Percentiles rank a stretch among this genome's conserved stretches.
Conservation (phyloP, 2,113 vertebrate genomes). For the Oreotrochilus melanogaster region DNA sequence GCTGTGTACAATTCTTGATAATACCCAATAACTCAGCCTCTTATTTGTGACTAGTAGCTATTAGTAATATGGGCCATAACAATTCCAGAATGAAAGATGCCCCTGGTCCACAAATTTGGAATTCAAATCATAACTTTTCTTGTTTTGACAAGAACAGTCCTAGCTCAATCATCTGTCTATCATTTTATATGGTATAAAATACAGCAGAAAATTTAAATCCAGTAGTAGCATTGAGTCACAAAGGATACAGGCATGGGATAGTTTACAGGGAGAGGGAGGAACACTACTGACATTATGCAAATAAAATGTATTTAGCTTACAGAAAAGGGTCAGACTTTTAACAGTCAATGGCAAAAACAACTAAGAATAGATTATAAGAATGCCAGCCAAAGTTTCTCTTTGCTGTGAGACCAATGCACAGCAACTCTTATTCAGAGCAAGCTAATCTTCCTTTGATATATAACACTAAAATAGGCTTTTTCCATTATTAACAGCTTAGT, state of each 20-base stretch:
- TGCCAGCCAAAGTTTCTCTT: background rate
- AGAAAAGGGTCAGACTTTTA: background rate
- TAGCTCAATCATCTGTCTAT: background rate
- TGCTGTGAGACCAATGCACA: background rate
- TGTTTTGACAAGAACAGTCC: background rate
- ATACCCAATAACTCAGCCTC: background rate
- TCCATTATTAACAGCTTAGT: background rate
- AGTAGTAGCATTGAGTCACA: background rate
- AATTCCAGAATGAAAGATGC: slow-evolving; percentile 1
- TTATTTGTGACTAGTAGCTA: background rate
- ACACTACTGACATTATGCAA: background rate
- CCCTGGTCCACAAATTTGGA: background rate
- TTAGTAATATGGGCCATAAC: background rate
- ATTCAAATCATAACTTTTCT: background rate
- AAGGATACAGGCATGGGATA: background rate
- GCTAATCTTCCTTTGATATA: background rate
- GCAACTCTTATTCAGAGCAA: background rate
- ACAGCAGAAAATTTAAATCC: background rate
- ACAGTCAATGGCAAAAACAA: background rate
- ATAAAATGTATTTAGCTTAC: background rate
- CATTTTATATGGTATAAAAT: background rate
- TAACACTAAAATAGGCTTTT: background rate
- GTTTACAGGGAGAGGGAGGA: background rate
- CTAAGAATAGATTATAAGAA: background rate
- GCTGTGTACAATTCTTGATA: background rate